A percentile compares a stretch with the other conserved stretches of the same genome.
These are phyloP conservation scores for Bellardia bayeri DNA, from an alignment of 2,888 invertebrate genomes.

Conservation along the genomic window DNA sequence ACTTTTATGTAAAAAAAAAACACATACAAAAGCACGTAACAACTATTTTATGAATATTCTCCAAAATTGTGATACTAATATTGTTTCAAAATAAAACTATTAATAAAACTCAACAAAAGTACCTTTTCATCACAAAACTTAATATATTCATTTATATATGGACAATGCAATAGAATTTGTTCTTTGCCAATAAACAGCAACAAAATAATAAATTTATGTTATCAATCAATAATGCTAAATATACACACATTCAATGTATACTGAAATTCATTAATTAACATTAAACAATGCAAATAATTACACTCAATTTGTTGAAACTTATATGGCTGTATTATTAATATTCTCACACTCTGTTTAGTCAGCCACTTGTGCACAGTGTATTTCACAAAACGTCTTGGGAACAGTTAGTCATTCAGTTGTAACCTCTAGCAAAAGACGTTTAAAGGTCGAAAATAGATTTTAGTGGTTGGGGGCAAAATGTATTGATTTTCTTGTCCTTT, in stretches of 20 bases:
- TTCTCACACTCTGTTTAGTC: background rate
- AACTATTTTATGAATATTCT: background rate
- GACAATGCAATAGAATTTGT: background rate
- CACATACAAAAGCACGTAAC: background rate
- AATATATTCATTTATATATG: background rate
- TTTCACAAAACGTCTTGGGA: background rate
- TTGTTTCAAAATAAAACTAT: background rate
- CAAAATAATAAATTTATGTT: background rate
- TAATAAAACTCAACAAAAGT: background rate
- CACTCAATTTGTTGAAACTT: background rate
- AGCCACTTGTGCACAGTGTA: background rate
- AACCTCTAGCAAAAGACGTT: constrained; percentile 30
- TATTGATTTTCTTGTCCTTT: constrained; percentile 19
- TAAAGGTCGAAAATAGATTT: constrained; percentile 48
- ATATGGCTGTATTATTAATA: background rate
- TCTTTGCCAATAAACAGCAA: background rate
- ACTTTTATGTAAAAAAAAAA: background rate
- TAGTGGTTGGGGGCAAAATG: background rate
- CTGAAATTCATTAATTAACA: background rate
- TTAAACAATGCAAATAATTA: background rate
- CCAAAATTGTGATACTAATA: background rate
- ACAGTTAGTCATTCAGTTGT: background rate
- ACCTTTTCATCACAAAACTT: background rate
- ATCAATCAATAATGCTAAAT: background rate
- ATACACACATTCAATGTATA: background rate